phyloP scores from a whole-genome alignment of 2,113 vertebrate genomes.

The Echinops telfairi region DNA sequence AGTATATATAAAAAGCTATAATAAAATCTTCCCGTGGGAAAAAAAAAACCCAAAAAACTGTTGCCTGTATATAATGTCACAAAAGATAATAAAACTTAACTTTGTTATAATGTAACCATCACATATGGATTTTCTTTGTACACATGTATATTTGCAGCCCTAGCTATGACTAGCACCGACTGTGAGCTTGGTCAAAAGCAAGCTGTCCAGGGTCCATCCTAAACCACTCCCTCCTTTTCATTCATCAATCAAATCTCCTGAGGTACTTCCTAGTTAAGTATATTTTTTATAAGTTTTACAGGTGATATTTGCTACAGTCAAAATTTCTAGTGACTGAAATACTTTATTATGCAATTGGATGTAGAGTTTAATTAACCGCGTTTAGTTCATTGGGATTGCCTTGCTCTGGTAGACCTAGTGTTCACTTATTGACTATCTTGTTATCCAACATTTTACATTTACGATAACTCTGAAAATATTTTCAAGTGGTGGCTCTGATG shows the following conservation, averaged over 20 bases:
- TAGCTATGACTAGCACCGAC: neutral
- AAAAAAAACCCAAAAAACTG: too few species aligned
- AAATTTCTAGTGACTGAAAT: neutral
- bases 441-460: too few species aligned
- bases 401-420: neutral
- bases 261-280: neutral
- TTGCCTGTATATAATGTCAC: too few species aligned
- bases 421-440: too few species aligned
- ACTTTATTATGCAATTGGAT: neutral
- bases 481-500: too few species aligned
- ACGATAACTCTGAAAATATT: too few species aligned
- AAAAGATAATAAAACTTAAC: too few species aligned
- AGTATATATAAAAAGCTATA: too few species aligned
- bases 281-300: neutral
- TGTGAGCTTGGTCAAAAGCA: neutral
- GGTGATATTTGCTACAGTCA: neutral
- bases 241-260: neutral
- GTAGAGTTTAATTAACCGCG: neutral
- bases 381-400: neutral
- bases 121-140: too few species aligned
- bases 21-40: too few species aligned
- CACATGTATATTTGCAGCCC: neutral
- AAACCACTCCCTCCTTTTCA: neutral
- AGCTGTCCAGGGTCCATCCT: neutral
- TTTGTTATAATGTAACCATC: too few species aligned